These are phyloP conservation scores for Frieseomelitta varia DNA, from an alignment of 1,140 invertebrate species.

Conservation along the genomic window DNA sequence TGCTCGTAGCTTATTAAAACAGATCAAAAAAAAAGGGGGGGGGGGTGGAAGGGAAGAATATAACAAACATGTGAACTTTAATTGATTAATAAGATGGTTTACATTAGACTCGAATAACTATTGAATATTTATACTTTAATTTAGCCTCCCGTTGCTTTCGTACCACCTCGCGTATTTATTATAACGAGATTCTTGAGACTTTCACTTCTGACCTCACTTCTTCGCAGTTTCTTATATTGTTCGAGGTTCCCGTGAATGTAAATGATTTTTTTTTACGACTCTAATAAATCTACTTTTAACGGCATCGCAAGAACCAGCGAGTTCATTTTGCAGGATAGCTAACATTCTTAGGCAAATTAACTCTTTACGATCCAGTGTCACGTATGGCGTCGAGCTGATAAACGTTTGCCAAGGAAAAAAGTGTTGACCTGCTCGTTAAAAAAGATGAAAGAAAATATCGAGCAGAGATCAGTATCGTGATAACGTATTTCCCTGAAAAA, in stretches of 20 bases:
- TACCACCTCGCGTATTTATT: neutral
- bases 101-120: neutral
- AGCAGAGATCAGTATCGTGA: no score
- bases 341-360: slow-evolving; percentile 19
- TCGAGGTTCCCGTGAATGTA: neutral
- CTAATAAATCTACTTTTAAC: neutral
- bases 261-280: slow-evolving; percentile 3
- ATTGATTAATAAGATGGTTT: neutral
- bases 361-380: neutral
- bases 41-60: neutral
- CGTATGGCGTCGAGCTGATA: neutral
- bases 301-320: neutral
- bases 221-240: neutral
- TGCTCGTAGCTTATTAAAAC: neutral
- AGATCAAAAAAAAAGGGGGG: neutral
- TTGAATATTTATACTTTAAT: neutral
- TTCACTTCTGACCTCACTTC: neutral
- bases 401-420: neutral
- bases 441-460: neutral
- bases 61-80: no score
- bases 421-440: neutral
- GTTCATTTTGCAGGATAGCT: neutral
- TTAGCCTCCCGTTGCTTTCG: neutral
- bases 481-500: neutral
- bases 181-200: neutral